Base-by-base conservation (phyloP, 2,797 vertebrate species). In the Mustela erminea region DNA sequence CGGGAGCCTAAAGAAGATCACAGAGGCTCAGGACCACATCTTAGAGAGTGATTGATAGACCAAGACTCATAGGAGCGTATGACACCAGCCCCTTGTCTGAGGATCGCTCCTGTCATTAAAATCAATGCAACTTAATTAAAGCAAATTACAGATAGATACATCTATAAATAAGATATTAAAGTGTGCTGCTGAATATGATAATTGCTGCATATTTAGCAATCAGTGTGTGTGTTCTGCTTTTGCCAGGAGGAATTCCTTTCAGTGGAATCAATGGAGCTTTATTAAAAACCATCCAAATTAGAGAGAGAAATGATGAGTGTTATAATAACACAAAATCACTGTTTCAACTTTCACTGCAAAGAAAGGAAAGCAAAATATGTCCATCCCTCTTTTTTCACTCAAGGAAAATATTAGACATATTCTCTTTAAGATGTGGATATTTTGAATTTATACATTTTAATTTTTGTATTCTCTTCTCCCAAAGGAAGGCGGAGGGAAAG, bases 241-340 rank as follows among this genome's bases (percentile, higher is more conserved):
- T 99, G 99, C 99, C 99, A 99, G 99, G 98, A 99, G 99, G 99
- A 99, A 98, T 98, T 98, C 98, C 98, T 99, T 99, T 99, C 99
- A 99, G 98, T 98, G 98, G 98, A 99, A 99, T 99, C 99, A 99
- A 99, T 99, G 99, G 99, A 99, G 99, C 99, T 99, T 99, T 99
- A 99, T 99, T 99, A 99, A 99, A 99, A 99, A 99, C 98, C 98
- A 98, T 99, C 98, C 99, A 99, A 99, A 99, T 99, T 99, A 99
- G 99, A 99, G 98, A 98, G 99, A 99, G 99, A 99, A 99, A 99
- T 99, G 99, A 99, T 99, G 99, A 99, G 99, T 99, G 99, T 99
- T 99, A 99, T 99, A 99, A 99, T 99, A 99, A 99, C 98, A 97
- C 99, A 99, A 99, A 99, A 99, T 99, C 99, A 99, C 99, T 98